Conservation (phyloP, 2,113 vertebrate genomes). For the Limanda limanda region DNA sequence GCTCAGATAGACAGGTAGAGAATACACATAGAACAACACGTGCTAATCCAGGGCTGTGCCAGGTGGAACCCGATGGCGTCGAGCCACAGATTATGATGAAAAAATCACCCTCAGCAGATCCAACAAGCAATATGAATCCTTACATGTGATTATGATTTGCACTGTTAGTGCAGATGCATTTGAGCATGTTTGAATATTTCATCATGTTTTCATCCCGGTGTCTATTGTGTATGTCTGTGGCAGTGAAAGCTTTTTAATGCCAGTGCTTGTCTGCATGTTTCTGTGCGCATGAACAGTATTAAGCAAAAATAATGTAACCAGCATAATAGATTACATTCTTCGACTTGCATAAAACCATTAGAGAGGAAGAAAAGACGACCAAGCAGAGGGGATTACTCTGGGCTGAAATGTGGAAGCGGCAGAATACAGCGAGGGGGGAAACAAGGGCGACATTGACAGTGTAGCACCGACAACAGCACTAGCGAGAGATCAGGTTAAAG, state of each 20-base stretch:
- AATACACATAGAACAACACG: conserved; percentile 25
- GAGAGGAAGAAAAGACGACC: conserved; percentile 58
- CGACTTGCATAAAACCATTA: conserved; percentile 73
- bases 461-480: conserved; percentile 55
- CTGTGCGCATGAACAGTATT: conserved; percentile 54
- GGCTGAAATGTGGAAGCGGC: conserved; percentile 70
- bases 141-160: conserved; percentile 1
- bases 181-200: conserved; percentile 36
- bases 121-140: conserved; percentile 29
- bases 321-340: conserved; percentile 76
- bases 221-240: conserved; percentile 15
- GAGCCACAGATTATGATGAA: conserved; percentile 41
- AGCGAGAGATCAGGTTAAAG: conserved; percentile 63
- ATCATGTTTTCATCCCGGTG: conserved; percentile 16
- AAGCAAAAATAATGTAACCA: conserved; percentile 77
- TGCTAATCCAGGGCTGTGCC: conserved; percentile 46
- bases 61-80: conserved; percentile 37
- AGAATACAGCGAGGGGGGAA: conserved; percentile 47
- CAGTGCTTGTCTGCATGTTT: conserved; percentile 40
- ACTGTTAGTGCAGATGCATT: conserved; percentile 18
- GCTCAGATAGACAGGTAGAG: conserved; percentile 63
- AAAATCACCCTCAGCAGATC: conserved; percentile 30
- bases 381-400: conserved; percentile 69
- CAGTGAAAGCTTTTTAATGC: conserved; percentile 24
- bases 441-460: conserved; percentile 61